These are phyloP conservation scores for Melanogrammus aeglefinus DNA, from an alignment of 2,797 vertebrate species.

Conservation along the genomic window DNA sequence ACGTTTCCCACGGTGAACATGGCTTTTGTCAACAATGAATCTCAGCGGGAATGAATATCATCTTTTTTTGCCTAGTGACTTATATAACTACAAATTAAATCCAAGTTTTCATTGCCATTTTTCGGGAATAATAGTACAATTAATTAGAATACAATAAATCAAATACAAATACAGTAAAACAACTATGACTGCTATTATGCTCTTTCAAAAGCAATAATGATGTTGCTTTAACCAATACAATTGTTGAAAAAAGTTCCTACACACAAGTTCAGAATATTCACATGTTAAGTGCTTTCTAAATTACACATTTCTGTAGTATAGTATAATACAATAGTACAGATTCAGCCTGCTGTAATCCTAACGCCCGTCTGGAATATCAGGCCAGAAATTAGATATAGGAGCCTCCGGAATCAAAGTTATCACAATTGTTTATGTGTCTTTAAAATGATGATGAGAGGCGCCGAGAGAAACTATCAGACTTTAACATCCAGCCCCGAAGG, in stretches of 20 bases:
- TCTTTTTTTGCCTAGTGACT: not conserved
- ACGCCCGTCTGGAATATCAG: not conserved
- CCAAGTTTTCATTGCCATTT: no score
- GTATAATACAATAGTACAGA: not conserved
- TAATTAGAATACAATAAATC: no score
- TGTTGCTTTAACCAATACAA: not conserved
- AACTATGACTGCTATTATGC: not conserved
- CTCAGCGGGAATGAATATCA: not conserved
- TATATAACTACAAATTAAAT: not conserved
- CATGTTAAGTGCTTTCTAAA: not conserved
- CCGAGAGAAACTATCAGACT: not conserved
- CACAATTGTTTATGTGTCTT: not conserved
- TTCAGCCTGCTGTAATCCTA: conserved; percentile 1
- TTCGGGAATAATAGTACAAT: not conserved
- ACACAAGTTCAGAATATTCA: not conserved
- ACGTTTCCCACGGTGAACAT: not conserved
- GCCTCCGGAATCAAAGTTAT: not conserved
- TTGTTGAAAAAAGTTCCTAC: not conserved
- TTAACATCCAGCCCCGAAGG: not conserved
- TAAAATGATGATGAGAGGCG: not conserved
- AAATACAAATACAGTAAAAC: no score
- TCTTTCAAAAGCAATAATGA: no score
- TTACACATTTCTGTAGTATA: not conserved
- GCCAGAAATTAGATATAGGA: conserved; percentile 1
- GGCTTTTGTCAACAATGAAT: not conserved